Conservation (phyloP, 2,888 invertebrate species). For the Pardosa pseudoannulata region DNA sequence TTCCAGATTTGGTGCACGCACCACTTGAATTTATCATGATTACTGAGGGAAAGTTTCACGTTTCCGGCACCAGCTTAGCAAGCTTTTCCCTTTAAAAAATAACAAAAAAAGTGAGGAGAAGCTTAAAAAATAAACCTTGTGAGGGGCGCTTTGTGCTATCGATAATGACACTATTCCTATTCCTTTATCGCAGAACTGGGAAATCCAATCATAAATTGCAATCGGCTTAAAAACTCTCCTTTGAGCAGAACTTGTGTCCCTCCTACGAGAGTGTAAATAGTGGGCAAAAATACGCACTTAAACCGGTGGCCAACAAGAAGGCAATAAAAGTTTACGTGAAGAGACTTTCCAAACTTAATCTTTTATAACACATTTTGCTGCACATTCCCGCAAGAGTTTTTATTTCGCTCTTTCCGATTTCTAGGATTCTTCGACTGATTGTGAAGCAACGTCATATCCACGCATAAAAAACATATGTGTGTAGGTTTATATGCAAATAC, state of each 20-base stretch:
- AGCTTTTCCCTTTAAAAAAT: not conserved
- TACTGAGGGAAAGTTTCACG: not conserved
- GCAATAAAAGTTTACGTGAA: constrained; percentile 7
- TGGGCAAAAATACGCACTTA: not conserved
- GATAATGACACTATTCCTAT: constrained; percentile 2
- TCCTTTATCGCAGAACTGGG: constrained; percentile 5
- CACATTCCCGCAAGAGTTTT: no score
- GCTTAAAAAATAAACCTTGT: no score
- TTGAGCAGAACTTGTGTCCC: constrained; percentile 31
- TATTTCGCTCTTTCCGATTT: no score
- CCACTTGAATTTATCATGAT: not conserved
- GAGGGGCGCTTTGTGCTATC: not conserved
- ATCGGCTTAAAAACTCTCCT: constrained; percentile 54
- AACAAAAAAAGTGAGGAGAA: not conserved
- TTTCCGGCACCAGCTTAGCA: constrained; percentile 1
- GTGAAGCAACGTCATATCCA: no score
- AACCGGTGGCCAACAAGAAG: not conserved
- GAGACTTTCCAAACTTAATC: not conserved
- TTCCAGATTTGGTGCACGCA: not conserved
- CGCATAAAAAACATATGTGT: no score
- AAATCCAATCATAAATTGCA: constrained; percentile 55
- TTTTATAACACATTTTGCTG: not conserved
- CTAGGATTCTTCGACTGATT: no score
- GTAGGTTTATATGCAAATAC: no score
- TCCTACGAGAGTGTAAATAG: constrained; percentile 41